Base-by-base conservation (phyloP, 2,888 invertebrate species). In the Oxycera nigricornis region DNA sequence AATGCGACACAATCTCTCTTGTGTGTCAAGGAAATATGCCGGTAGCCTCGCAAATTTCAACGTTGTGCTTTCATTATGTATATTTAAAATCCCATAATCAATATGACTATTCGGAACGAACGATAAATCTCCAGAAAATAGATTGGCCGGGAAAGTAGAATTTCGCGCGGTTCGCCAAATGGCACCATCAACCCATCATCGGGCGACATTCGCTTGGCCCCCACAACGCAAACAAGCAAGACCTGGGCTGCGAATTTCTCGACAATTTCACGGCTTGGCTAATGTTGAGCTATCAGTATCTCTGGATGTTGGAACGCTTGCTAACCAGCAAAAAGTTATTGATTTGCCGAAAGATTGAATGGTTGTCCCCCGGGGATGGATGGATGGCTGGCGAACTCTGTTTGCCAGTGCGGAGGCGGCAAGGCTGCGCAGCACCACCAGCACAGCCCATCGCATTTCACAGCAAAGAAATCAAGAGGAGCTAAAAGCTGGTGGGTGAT, bases 401-500 rank as follows among this genome's bases (percentile, higher is more conserved):
- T 6, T n/a, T 28, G 61, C 30, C 20, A 7, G 11, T 61, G 61
- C 30, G 61, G 30, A 61, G 61, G 61, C 28, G 61, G 11, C n/a
- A 61, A 26, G 11, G 30, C n/a, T n/a, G 30, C 7, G 2, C 4
- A 50, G 17, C n/a, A n/a, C n/a, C n/a, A n/a, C n/a, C n/a, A n/a
- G n/a, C n/a, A n/a, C n/a, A n/a, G n/a, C n/a, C n/a, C n/a, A n/a
- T n/a, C n/a, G n/a, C n/a, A n/a, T n/a, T n/a, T n/a, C 50, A 50
- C 6, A 50, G 17, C 17, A 50, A 61, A 28, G 30, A 26, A 61
- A 26, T n/a, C 14, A n/a, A 20, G 20, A 7, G 14, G 61, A n/a
- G n/a, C n/a, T n/a, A n/a, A n/a, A n/a, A n/a, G 39, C 39, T 61
- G n/a, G 61, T 61, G 61, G 61, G 61, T 30, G 61, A 20, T 50